Evolutionary conservation across 2,888 invertebrate species (phyloP).

Genomic region (Lithophane leautieri): DNA sequence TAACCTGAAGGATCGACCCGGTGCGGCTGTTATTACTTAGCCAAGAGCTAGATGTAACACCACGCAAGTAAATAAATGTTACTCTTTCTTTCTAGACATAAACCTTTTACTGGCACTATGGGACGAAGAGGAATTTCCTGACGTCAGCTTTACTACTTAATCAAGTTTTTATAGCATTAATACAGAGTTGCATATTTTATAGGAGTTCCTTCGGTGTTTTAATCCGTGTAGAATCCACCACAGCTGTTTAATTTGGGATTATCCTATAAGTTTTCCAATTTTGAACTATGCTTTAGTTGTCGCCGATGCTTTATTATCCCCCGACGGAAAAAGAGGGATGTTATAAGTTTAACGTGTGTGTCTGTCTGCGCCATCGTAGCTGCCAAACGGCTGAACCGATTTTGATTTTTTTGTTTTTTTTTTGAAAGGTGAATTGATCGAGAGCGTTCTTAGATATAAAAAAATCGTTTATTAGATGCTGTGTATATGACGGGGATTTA

Average conservation of each 20-base stretch:
- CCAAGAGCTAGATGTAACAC: no score
- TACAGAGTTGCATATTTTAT: slow-evolving; percentile 49
- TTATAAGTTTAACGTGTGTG: no score
- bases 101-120: slow-evolving; percentile 20
- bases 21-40: no score
- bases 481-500: no score
- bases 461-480: no score
- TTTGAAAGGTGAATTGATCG: no score
- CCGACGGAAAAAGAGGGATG: no score
- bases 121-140: slow-evolving; percentile 16
- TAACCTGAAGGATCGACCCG: no score
- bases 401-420: no score
- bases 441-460: no score
- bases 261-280: slow-evolving; percentile 21
- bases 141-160: slow-evolving; percentile 37
- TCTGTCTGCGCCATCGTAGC: no score
- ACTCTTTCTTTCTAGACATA: slow-evolving; percentile 34
- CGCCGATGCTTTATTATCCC: background rate
- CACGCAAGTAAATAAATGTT: background rate
- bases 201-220: slow-evolving; percentile 17
- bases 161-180: slow-evolving; percentile 44
- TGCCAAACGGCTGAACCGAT: no score
- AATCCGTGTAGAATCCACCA: slow-evolving; percentile 13
- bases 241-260: slow-evolving; percentile 22
- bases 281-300: background rate